Evolutionary conservation across 30 jellyfish, hydroid and myxozoan species (phyloP).

Genomic region (Turritopsis rubra): DNA sequence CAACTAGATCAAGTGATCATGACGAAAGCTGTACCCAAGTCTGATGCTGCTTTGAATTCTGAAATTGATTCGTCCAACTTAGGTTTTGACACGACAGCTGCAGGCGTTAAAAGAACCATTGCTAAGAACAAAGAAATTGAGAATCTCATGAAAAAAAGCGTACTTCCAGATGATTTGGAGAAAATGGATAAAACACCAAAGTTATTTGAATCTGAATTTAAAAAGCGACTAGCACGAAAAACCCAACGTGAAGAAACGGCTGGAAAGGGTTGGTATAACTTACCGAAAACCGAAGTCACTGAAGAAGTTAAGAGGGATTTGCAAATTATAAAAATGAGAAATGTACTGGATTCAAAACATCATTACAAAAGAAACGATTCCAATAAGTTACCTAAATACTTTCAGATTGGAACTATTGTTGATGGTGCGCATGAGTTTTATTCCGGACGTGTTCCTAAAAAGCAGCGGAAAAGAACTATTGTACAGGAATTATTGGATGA

Average conservation of each 20-base stretch:
- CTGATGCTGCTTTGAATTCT: not conserved
- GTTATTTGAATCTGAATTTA: constrained; percentile 23
- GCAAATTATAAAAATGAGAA: constrained; percentile 78
- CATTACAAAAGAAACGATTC: constrained; percentile 67
- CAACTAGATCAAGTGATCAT: not conserved
- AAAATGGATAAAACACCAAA: constrained; percentile 47
- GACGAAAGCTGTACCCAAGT: not conserved
- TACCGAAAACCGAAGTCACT: constrained; percentile 82
- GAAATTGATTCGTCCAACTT: not conserved
- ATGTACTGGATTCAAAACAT: constrained; percentile 60
- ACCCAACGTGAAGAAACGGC: constrained; percentile 69
- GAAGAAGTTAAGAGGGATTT: constrained; percentile 82
- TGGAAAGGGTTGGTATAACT: constrained; percentile 93
- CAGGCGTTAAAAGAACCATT: not conserved
- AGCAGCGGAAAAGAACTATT: constrained; percentile 62
- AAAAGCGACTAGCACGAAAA: constrained; percentile 36
- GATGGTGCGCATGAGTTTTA: constrained; percentile 84
- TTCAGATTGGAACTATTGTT: constrained; percentile 86
- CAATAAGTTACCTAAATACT: constrained; percentile 53
- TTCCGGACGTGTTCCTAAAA: constrained; percentile 62
- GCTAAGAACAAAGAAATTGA: constrained; percentile 20
- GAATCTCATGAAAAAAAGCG: constrained; percentile 51
- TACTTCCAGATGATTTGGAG: constrained; percentile 60
- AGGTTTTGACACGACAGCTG: not conserved
- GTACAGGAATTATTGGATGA: constrained; percentile 84